phyloP scores from a whole-genome alignment of 2,888 invertebrate species.

The Balanococcus diminutus region DNA sequence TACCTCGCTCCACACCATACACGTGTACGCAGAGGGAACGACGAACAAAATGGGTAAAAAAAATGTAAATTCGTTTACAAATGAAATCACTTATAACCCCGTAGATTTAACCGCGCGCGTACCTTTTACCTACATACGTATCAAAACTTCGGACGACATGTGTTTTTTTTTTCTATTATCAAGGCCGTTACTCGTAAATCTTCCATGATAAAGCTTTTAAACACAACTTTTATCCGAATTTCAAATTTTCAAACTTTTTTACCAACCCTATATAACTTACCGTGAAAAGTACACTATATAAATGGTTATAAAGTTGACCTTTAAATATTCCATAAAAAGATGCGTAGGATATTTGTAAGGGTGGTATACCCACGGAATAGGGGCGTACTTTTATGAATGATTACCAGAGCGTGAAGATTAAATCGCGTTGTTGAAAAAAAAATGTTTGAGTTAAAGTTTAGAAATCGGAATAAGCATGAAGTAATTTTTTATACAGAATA shows the following conservation, averaged over 20 bases:
- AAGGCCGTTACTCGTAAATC: neutral
- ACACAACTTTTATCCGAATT: neutral
- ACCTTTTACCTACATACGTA: too few relatives aligned
- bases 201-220: neutral
- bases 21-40: neutral
- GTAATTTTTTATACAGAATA: neutral
- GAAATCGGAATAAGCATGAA: neutral
- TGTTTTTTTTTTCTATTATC: neutral
- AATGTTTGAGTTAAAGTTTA: neutral
- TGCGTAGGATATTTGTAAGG: neutral
- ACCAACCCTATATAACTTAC: neutral
- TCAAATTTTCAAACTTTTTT: neutral
- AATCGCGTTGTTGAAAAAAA: neutral
- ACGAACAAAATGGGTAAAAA: neutral
- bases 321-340: neutral
- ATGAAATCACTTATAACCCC: conserved; percentile 22
- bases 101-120: neutral
- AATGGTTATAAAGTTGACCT: neutral
- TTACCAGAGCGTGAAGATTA: neutral
- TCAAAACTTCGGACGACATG: conserved; percentile 2
- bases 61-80: conserved; percentile 26
- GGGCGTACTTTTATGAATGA: neutral
- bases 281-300: neutral
- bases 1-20: neutral
- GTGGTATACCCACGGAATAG: neutral